Evolutionary conservation across 2,113 vertebrate species (phyloP), one percentile per base, ranked within the genome.

Genomic region (Rhegmatorhina hoffmannsi): DNA sequence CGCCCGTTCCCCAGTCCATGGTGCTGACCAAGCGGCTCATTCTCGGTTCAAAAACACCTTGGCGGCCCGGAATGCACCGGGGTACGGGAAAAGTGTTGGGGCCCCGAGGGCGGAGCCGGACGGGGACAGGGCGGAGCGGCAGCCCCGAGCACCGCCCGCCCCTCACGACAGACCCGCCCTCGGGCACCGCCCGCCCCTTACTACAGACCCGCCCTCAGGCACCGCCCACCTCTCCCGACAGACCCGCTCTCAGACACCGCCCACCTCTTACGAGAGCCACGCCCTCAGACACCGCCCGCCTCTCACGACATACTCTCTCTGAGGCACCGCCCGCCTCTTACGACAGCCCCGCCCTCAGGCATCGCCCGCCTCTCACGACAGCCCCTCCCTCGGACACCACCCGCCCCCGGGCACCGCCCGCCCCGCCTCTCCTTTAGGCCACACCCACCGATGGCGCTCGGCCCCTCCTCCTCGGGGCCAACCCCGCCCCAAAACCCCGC

Each of bases 51-150:
- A 11, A 50, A 46, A 7, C 19, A 43, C 50, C 46, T 38, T 10
- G 5, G 18, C 4, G n/a, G 29, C 18, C 1, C 2, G 5, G 4
- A 26, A 16, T 7, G 20, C 8, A 46, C 44, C 44, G 44, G 44
- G 44, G 40, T 5, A 43, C 40, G 7, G 2, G 8, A 1, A 2
- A 6, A 2, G 2, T 0, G 28, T 0, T 0, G 18, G 4, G 1
- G 7, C 4, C 9, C 12, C 0, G 2, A 2, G 6, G 3, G 9
- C 19, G 5, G 11, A 23, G 3, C 13, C 0, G 7, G 3, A 2
- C 1, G 1, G 3, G 7, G 1, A 3, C 2, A 11, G 3, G 1
- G 3, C 4, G 1, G 1, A 7, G 6, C 4, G 7, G 4, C 16
- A 1, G 4, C 9, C 11, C 5, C 5, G 15, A 4, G 4, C 2